Evolutionary conservation across 2,888 invertebrate genomes (phyloP).

Genomic region (Cataglyphis rosenhaueri): DNA sequence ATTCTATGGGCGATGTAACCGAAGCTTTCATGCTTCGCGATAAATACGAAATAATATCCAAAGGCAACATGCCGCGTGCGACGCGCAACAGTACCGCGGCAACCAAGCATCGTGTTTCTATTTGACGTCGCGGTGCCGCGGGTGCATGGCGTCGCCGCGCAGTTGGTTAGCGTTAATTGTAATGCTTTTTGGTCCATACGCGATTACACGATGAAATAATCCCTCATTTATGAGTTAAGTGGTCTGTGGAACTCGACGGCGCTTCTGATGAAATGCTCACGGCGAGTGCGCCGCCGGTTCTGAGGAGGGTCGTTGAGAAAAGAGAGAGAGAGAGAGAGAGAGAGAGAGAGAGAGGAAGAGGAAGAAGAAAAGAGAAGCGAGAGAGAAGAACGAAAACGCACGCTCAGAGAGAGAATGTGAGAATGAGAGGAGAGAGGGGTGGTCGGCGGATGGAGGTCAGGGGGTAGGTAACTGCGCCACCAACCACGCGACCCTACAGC

Average conservation of each 20-base stretch:
- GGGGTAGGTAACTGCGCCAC: slow-evolving; percentile 77
- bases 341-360: slow-evolving; percentile 39
- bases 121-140: slow-evolving; percentile 76
- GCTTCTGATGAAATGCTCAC: slow-evolving; percentile 84
- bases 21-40: slow-evolving; percentile 39
- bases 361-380: slow-evolving; percentile 24
- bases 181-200: slow-evolving; percentile 84
- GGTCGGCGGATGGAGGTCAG: slow-evolving; percentile 75
- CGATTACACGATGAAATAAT: slow-evolving; percentile 85
- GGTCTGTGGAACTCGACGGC: slow-evolving; percentile 84
- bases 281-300: slow-evolving; percentile 79
- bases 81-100: slow-evolving; percentile 43
- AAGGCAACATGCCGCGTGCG: slow-evolving; percentile 33
- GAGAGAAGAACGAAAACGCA: slow-evolving; percentile 48
- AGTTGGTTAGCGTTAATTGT: slow-evolving; percentile 84
- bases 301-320: slow-evolving; percentile 76
- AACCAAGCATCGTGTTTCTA: slow-evolving; percentile 72
- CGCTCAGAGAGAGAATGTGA: slow-evolving; percentile 41
- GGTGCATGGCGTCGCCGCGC: slow-evolving; percentile 69
- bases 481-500: slow-evolving; percentile 79
- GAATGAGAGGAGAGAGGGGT: slow-evolving; percentile 50
- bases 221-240: slow-evolving; percentile 85
- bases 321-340: slow-evolving; percentile 62
- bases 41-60: slow-evolving; percentile 51
- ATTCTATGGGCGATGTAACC: slow-evolving; percentile 17